phyloP scores from a whole-genome alignment of 2,888 invertebrate species.

The Cephus sareptanus region DNA sequence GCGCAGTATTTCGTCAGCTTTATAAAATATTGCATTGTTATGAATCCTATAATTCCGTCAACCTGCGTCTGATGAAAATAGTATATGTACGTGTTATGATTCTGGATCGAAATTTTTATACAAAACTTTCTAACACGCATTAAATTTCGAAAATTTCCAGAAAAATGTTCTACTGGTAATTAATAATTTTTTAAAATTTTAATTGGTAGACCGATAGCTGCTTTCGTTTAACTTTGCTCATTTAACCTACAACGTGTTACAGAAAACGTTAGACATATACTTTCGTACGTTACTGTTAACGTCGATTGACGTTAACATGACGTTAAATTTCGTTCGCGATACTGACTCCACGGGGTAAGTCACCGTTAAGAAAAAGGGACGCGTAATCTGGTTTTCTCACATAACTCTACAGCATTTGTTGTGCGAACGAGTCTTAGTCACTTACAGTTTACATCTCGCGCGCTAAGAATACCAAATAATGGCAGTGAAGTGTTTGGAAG shows the following conservation, averaged over 20 bases:
- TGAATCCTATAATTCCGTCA: background rate
- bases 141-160: background rate
- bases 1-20: background rate
- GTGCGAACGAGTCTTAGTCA: background rate
- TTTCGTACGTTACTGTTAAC: background rate
- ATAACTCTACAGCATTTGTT: background rate
- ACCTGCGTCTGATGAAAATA: background rate
- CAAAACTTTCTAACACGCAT: background rate
- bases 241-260: background rate
- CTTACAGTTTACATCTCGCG: background rate
- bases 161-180: background rate
- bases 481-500: background rate
- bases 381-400: background rate
- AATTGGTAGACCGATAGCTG: background rate
- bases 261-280: background rate
- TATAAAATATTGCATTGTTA: background rate
- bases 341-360: background rate
- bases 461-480: constrained; percentile 1
- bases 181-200: background rate
- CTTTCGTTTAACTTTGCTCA: background rate
- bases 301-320: background rate
- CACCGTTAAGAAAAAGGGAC: background rate
- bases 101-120: background rate
- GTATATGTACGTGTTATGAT: background rate
- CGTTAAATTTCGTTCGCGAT: background rate